Evolutionary conservation across 2,797 vertebrate genomes (phyloP), one percentile per base, ranked within the genome.

Genomic region (Hydrophis major): DNA sequence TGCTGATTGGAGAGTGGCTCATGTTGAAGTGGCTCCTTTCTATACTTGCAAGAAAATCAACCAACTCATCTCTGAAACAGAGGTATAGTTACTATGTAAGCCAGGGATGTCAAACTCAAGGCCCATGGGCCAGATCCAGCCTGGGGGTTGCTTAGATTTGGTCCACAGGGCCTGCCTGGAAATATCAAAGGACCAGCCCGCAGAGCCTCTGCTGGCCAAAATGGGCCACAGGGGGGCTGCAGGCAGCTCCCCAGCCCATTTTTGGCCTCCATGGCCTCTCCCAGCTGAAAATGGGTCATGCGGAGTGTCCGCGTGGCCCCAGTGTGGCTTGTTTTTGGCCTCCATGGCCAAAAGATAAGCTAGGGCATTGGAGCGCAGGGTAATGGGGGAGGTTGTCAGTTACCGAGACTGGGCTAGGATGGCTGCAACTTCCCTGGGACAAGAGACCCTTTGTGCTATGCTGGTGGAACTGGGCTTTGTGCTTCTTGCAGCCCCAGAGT

Each of bases 31-130:
- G 95, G 99, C 99, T 86, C 99, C 99, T 0, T 99, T 99, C 97
- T 99, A 99, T 96, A 99, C 98, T 1, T 99, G 99, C 98, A 99
- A 99, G 97, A 99, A 99, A 97, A 99, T 99, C 97, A 99, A 99
- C 89, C 99, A 99, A 97, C 98, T 99, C 86, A 99, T 99, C 97
- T 99, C 99, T 0, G 99, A 99, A 98, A 99, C 99, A 0, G 99
- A 99, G 99, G 99, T 99, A 97, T 42, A 5, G 0, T 37, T 83
- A 5, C 89, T 91, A 10, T 4, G 1, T 83, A 83, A 83, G 74
- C 42, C 53, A 55, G 53, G 53, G 53, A 55, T 55, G 53, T 55
- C 53, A 55, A 55, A 55, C 11, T 55, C 53, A 55, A 55, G 53
- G 53, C 53, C 53, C 11, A 12, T 11, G 11, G 53, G 53, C 53